Evolutionary conservation across 1,140 invertebrate species (phyloP).

Genomic region (Drosophila sproati): DNA sequence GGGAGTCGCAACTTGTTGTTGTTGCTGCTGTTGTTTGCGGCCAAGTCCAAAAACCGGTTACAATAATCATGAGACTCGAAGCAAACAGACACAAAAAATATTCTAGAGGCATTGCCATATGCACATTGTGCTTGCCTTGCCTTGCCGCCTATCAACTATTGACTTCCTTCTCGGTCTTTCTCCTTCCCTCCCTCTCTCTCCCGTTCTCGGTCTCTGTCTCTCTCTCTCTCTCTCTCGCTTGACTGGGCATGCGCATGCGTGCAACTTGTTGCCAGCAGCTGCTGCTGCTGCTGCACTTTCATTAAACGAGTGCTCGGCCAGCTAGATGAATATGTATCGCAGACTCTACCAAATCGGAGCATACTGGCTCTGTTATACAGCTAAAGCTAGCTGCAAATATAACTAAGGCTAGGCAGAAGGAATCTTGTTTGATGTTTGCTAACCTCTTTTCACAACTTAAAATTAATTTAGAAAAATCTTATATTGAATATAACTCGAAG

Average conservation of each 20-base stretch:
- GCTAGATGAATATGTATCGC: conserved; percentile 25
- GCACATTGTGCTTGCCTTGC: conserved; percentile 21
- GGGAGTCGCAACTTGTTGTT: conserved; percentile 63
- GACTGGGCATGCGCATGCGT: conserved; percentile 59
- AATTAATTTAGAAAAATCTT: no score
- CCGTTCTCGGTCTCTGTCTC: conserved; percentile 11
- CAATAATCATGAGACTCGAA: conserved; percentile 69
- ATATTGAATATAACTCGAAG: no score
- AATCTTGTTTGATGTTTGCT: no score
- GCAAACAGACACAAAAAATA: conserved; percentile 36
- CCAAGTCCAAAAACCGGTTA: conserved; percentile 70
- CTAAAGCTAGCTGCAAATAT: background rate
- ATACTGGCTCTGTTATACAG: conserved; percentile 5
- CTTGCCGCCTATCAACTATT: conserved; percentile 41
- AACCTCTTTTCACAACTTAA: no score
- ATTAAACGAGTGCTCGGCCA: conserved; percentile 42
- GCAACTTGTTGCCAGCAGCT: conserved; percentile 71
- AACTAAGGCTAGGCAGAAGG: no score
- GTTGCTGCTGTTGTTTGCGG: conserved; percentile 39
- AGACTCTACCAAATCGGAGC: background rate
- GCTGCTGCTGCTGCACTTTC: conserved; percentile 62
- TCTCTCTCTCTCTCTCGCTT: conserved; percentile 5
- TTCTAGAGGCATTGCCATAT: conserved; percentile 66
- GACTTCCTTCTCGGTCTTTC: conserved; percentile 1
- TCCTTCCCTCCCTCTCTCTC: conserved; percentile 5